Base-by-base conservation (phyloP, 2,888 invertebrate genomes). In the Eueremaeus valkanovi region DNA sequence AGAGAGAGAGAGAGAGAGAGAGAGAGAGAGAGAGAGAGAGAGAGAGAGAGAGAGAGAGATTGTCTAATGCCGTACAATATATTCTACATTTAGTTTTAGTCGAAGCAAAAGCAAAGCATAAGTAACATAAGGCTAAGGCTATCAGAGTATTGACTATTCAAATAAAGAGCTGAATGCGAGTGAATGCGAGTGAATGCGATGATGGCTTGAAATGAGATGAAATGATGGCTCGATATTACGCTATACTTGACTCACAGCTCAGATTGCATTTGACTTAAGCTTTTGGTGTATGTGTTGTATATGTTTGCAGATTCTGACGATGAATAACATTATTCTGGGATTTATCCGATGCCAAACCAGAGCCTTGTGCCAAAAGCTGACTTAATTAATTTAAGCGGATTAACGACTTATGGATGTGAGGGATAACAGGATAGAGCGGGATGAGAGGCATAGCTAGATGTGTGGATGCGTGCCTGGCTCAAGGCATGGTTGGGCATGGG, bases 351-450 rank as follows among this genome's bases (percentile, higher is more conserved):
- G 40, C 66, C 61, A 66, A 55, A 66, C 66, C 66, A 66, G 21
- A 36, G 31, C 31, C 8, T 36, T 66, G 66, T 66, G 66, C 66
- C 66, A 66, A 66, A 36, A 31, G 66, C 66, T 66, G 66, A 72
- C 72, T 72, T 72, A 72, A 72, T 72, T 72, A 72, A 72, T 72
- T 72, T 72, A 72, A 72, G 72, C 45, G 72, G 72, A 72, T 72
- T 72, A 51, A 42, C 49, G 45, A 31, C 66, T 66, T 33, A 66
- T 21, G 66, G 66, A 66, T 66, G 66, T 36, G 66, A 66, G 36
- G 21, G 36, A 51, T 24, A 21, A 21, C n/a, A n/a, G n/a, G n/a
- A n/a, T n/a, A n/a, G n/a, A n/a, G n/a, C n/a, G n/a, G n/a, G n/a
- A n/a, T n/a, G n/a, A n/a, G n/a, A n/a, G n/a, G n/a, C n/a, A n/a